Percentiles rank a stretch among this genome's conserved stretches.
Conservation (phyloP, 2,888 invertebrate species). For the Sphaerophoria rueppellii region DNA sequence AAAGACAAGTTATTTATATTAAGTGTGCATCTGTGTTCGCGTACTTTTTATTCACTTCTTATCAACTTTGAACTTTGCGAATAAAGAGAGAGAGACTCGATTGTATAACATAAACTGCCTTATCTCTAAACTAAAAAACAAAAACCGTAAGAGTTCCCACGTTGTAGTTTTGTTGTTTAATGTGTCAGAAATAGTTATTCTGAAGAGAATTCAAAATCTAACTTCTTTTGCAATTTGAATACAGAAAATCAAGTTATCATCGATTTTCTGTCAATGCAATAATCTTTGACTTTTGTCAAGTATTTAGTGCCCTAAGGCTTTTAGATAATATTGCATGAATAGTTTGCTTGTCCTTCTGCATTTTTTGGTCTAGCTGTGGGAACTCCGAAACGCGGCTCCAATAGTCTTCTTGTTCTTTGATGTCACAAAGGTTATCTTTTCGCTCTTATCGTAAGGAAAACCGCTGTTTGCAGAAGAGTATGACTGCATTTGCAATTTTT, state of each 20-base stretch:
- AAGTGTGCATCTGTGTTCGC: background rate
- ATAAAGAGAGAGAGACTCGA: background rate
- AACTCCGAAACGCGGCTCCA: background rate
- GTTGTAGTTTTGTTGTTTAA: background rate
- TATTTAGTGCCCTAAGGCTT: too few relatives aligned
- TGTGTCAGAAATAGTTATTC: too few relatives aligned
- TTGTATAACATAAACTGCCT: background rate
- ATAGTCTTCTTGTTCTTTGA: background rate
- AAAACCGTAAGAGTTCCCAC: constrained; percentile 1
- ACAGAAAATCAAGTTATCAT: too few relatives aligned
- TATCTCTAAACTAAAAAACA: background rate
- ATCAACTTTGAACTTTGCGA: constrained; percentile 10
- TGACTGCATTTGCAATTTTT: background rate
- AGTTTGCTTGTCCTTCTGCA: background rate
- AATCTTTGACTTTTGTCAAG: too few relatives aligned
- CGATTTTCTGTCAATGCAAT: too few relatives aligned
- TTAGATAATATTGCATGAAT: too few relatives aligned
- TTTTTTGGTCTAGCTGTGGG: constrained; percentile 7
- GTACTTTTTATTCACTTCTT: background rate
- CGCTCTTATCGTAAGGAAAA: constrained; percentile 16
- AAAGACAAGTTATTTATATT: too few relatives aligned
- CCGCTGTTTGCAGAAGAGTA: constrained; percentile 11
- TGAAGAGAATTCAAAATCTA: too few relatives aligned
- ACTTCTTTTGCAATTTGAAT: too few relatives aligned
- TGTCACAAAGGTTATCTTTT: constrained; percentile 34